Base-by-base conservation (phyloP, 1,140 invertebrate genomes). In the Rhopalosiphum maidis region DNA sequence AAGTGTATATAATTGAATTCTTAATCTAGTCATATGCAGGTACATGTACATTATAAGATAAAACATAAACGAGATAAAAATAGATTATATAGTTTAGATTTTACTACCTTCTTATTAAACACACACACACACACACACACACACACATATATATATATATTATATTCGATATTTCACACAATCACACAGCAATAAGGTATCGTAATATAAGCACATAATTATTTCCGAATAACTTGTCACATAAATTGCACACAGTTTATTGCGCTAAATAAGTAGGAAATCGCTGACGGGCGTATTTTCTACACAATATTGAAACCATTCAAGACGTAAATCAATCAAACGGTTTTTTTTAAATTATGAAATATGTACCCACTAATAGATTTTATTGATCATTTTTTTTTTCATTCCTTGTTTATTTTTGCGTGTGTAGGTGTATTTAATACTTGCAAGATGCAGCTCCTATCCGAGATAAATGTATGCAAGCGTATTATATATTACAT, bases 241-340 rank as follows among this genome's bases (percentile, higher is more conserved):
- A 88, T 88, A 48, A 88, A 88, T 88, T 88, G 43, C 46, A 48
- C 30, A n/a, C 8, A 48, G 21, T 48, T 51, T n/a, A 48, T 88
- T 48, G 86, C 30, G 18, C 18, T 15, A 88, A 88, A 48, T 23
- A 88, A 88, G 21, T 21, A 88, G 46, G 15, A 89, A 54, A 89
- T 89, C 1, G 22, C n/a, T 37, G 1, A 25, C 51, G 35, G 35
- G 9, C 22, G 35, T 54, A 89, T 51, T 55, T 54, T 55, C 25
- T 55, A 54, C 22, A 35, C 88, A 54, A 54, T 54, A 89, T 55
- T 41, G n/a, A 55, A 89, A 41, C 51, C 46, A 48, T 88, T 88
- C 25, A 87, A 30, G 43, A 88, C 15, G 37, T 46, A 88, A 30
- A 88, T 88, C 86, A 88, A 88, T 88, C 46, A 88, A 48, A 87